These are phyloP conservation scores for Ophiodon elongatus DNA, from an alignment of 2,113 vertebrate species.

Conservation along the genomic window DNA sequence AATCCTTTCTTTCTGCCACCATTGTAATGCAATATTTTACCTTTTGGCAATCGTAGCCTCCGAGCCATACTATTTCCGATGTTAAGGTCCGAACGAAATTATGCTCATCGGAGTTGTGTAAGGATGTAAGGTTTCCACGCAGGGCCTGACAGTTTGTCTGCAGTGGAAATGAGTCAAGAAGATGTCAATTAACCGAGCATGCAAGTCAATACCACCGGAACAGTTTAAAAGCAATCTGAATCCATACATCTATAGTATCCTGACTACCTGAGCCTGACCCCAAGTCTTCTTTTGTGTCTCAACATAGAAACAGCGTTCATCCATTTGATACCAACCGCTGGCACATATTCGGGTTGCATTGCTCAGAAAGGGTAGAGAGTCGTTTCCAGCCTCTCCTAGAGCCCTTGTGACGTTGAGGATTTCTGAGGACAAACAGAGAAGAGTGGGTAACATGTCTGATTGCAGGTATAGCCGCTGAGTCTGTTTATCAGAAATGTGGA, in stretches of 20 bases:
- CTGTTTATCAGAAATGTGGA: background rate
- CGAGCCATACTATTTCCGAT: background rate
- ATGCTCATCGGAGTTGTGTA: background rate
- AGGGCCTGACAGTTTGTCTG: background rate
- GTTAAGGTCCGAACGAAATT: background rate
- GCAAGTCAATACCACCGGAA: background rate
- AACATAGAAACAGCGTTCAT: background rate
- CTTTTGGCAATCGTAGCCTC: background rate
- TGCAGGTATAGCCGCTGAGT: background rate
- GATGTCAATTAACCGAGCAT: background rate
- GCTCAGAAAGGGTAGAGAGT: too few relatives aligned
- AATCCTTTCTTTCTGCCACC: background rate
- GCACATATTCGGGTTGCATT: too few relatives aligned
- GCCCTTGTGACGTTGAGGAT: background rate
- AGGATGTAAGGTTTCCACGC: background rate
- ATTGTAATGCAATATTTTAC: background rate
- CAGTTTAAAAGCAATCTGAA: background rate
- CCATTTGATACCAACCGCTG: accelerated
- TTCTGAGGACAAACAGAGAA: background rate
- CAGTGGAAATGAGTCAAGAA: background rate
- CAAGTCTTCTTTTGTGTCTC: background rate
- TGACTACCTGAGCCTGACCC: background rate
- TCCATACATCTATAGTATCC: background rate
- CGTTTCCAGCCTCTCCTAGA: too few relatives aligned
- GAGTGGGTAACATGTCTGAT: background rate